These are phyloP conservation scores for Diorhabda elongata DNA, from an alignment of 1,140 invertebrate species.

Conservation along the genomic window DNA sequence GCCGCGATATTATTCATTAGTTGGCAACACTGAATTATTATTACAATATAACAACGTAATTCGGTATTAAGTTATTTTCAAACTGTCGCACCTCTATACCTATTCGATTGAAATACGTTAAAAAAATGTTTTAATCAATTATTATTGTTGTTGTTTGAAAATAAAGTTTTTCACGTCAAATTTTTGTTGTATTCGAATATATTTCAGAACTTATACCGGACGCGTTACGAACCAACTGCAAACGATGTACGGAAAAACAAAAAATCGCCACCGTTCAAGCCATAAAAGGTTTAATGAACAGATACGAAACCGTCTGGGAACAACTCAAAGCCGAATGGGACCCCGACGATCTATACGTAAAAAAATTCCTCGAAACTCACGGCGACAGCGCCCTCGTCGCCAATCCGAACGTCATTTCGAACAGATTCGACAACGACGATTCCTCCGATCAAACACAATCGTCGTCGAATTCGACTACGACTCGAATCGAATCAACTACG, in stretches of 20 bases:
- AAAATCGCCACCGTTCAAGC: constrained; percentile 53
- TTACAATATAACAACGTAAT: no score
- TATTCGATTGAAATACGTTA: no score
- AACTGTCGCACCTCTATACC: no score
- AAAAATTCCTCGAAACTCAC: constrained; percentile 38
- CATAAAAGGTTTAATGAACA: constrained; percentile 52
- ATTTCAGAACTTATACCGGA: constrained; percentile 59
- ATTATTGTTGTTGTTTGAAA: no score
- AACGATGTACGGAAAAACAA: constrained; percentile 57
- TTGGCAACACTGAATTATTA: no score
- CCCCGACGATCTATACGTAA: constrained; percentile 55
- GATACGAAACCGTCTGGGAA: constrained; percentile 58
- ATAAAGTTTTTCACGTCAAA: no score
- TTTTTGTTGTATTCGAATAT: not conserved
- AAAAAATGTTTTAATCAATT: no score
- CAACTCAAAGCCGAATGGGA: constrained; percentile 55
- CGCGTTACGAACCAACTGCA: constrained; percentile 58
- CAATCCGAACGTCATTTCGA: constrained; percentile 12
- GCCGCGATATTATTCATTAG: no score
- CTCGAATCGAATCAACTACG: constrained; percentile 7
- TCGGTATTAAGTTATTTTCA: no score
- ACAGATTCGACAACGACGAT: constrained; percentile 26
- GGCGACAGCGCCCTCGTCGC: constrained; percentile 6
- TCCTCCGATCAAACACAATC: not conserved
- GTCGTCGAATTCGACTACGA: constrained; percentile 9